Percentiles rank a stretch among this genome's conserved stretches.
Conservation (phyloP, 2,797 vertebrate species). For the Bradypodion ventrale region DNA sequence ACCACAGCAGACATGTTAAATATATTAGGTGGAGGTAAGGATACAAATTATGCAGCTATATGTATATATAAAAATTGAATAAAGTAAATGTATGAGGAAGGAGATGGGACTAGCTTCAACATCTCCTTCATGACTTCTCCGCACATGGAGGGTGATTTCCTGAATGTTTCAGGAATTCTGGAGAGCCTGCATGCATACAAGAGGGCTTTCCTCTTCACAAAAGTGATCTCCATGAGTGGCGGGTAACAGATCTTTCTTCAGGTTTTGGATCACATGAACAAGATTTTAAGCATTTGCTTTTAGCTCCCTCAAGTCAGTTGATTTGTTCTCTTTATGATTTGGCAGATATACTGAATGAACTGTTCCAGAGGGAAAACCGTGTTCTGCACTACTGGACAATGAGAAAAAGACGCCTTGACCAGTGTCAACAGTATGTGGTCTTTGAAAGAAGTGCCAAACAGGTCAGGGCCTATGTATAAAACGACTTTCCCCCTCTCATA, state of each 20-base stretch:
- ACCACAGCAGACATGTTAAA: no score
- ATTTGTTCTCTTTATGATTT: conserved; percentile 6
- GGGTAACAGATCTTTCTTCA: neutral
- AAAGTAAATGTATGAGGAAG: neutral
- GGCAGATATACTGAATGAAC: conserved; percentile 94
- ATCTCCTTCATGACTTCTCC: neutral
- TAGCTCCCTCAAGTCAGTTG: neutral
- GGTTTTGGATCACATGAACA: no score
- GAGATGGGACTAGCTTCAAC: no score
- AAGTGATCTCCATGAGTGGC: neutral
- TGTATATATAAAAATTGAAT: neutral
- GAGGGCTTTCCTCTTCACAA: neutral
- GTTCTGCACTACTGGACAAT: conserved; percentile 98
- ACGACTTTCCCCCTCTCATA: neutral
- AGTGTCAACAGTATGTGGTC: conserved; percentile 96
- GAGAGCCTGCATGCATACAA: neutral
- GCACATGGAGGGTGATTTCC: no score
- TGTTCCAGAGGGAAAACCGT: conserved; percentile 96
- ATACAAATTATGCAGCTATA: no score
- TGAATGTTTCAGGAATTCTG: no score
- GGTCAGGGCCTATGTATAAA: conserved; percentile 72
- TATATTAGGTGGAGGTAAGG: no score
- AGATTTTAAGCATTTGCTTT: neutral
- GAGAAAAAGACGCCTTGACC: conserved; percentile 94
- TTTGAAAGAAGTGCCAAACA: conserved; percentile 97